Conservation (phyloP, 2,797 vertebrate genomes). For the Lophotriccus pileatus region DNA sequence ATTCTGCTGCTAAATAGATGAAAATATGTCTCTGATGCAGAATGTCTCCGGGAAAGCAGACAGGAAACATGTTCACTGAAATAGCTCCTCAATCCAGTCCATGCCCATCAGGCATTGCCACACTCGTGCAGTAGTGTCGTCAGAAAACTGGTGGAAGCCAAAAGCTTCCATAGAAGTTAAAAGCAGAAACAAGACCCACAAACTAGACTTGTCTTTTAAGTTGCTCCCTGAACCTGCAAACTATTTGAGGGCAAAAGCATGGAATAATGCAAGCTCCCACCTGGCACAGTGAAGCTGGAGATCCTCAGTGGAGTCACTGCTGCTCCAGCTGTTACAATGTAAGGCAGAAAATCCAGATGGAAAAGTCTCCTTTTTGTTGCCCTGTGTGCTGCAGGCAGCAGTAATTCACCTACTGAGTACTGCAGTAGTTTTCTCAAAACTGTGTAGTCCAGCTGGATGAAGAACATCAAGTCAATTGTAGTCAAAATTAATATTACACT, state of each 20-base stretch:
- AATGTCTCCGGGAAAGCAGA: constrained; percentile 5
- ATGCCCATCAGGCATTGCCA: not conserved
- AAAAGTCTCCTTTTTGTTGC: not conserved
- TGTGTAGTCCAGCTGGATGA: not conserved
- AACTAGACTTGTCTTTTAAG: not conserved
- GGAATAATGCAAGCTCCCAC: fast-evolving
- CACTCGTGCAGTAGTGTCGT: not conserved
- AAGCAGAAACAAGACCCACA: not conserved
- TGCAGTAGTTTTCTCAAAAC: not conserved
- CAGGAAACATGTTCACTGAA: constrained; percentile 25
- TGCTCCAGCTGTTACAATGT: not conserved
- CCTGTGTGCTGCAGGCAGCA: not conserved
- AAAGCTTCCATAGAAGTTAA: not conserved
- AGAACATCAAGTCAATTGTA: not conserved
- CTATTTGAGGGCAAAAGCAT: not conserved
- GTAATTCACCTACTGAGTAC: not conserved
- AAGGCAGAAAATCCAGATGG: not conserved
- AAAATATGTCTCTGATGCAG: constrained; percentile 29
- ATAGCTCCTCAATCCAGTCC: not conserved
- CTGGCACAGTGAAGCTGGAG: not conserved
- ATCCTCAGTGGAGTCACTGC: not conserved
- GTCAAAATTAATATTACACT: not conserved
- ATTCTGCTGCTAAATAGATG: constrained; percentile 34
- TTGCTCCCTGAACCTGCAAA: not conserved
- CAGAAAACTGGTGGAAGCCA: not conserved